Evolutionary conservation across 2,888 invertebrate genomes (phyloP).

Genomic region (Acrocyrtus sp.): DNA sequence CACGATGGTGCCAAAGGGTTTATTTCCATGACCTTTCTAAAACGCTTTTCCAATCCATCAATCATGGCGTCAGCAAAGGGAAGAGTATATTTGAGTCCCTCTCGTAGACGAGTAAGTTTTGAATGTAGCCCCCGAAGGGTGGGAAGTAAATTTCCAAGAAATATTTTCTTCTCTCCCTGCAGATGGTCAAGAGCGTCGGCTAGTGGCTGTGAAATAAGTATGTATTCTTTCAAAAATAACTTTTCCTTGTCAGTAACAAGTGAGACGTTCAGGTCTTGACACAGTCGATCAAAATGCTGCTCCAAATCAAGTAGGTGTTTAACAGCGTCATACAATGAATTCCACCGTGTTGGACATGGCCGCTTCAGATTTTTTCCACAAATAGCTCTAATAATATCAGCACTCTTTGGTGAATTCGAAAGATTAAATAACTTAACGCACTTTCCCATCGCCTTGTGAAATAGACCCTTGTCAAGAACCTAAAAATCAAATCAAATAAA

Average conservation of each 20-base stretch:
- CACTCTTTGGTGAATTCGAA: neutral
- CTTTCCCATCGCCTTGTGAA: neutral
- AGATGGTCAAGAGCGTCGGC: slow-evolving; percentile 3
- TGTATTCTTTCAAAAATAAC: slow-evolving; percentile 14
- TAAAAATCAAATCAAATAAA: neutral
- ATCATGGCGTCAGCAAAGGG: neutral
- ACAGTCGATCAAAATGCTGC: too few species aligned
- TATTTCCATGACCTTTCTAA: neutral
- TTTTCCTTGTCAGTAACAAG: neutral
- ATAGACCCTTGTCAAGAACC: neutral
- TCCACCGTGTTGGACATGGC: slow-evolving; percentile 17
- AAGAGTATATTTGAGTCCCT: too few species aligned
- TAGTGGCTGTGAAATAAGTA: neutral
- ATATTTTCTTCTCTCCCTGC: slow-evolving; percentile 16
- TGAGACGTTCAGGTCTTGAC: neutral
- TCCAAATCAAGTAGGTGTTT: too few species aligned
- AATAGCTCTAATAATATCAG: neutral
- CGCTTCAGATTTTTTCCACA: neutral
- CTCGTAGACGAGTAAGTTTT: neutral
- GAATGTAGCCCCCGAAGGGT: neutral
- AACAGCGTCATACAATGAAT: slow-evolving; percentile 13
- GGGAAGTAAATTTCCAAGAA: slow-evolving; percentile 3
- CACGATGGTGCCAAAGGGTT: neutral
- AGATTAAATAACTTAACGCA: slow-evolving; percentile 8
- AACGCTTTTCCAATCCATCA: neutral